Percentiles rank a stretch among this genome's conserved stretches.
phyloP scores from a whole-genome alignment of 1,140 invertebrate species.

The Zaprionus taronus region DNA sequence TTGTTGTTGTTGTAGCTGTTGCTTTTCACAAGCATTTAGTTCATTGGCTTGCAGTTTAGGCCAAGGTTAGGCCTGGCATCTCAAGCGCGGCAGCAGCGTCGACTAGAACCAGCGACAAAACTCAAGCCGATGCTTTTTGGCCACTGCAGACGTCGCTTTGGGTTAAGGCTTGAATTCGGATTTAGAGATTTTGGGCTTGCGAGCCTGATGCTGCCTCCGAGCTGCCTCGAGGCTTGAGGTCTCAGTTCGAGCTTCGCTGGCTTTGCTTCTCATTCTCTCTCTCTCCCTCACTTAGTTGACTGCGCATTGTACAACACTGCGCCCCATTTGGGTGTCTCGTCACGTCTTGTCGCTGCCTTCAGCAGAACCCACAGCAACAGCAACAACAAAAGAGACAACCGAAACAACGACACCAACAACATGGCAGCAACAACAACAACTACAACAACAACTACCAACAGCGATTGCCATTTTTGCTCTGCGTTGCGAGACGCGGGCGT shows the following conservation, averaged over 20 bases:
- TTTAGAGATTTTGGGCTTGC: slow-evolving; percentile 9
- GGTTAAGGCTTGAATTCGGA: slow-evolving; percentile 22
- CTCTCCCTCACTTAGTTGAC: slow-evolving; percentile 1
- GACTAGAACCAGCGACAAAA: slow-evolving; percentile 57
- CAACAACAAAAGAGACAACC: slow-evolving; percentile 12
- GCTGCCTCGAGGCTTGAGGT: slow-evolving; percentile 9
- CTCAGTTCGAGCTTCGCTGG: slow-evolving; percentile 32
- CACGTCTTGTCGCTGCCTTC: slow-evolving; percentile 73
- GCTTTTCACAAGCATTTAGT: slow-evolving; percentile 82
- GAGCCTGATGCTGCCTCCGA: neutral
- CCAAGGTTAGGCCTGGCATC: slow-evolving; percentile 75
- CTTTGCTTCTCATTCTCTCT: slow-evolving; percentile 3
- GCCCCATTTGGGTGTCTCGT: slow-evolving; percentile 79
- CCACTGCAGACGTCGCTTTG: slow-evolving; percentile 38
- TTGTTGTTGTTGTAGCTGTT: slow-evolving; percentile 39
- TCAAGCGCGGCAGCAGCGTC: slow-evolving; percentile 52
- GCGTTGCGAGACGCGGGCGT: slow-evolving; percentile 46
- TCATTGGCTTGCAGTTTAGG: slow-evolving; percentile 81
- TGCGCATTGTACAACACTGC: slow-evolving; percentile 61
- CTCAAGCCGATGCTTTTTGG: slow-evolving; percentile 40
- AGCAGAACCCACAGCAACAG: slow-evolving; percentile 62
- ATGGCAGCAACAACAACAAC: slow-evolving; percentile 1
- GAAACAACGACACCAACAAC: slow-evolving; percentile 46
- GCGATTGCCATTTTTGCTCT: slow-evolving; percentile 45
- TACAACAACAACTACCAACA: slow-evolving; percentile 12